phyloP scores from a whole-genome alignment of 2,797 vertebrate species.

The Halcyon chelicuti region DNA sequence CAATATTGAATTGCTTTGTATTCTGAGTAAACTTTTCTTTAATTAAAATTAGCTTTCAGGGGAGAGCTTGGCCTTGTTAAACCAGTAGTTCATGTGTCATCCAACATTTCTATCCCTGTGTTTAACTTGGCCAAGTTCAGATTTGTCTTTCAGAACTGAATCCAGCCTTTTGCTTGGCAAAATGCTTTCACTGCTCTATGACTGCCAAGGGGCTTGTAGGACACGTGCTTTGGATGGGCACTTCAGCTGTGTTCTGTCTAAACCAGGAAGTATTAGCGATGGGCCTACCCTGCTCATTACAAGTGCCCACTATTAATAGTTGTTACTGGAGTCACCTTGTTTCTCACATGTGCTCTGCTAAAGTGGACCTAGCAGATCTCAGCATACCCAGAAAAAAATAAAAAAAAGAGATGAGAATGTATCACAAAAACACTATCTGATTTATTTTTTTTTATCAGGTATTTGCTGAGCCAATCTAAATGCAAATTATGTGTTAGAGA shows the following conservation, averaged over 20 bases:
- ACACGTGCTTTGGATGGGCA: not conserved
- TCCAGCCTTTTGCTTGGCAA: not conserved
- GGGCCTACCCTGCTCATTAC: not conserved
- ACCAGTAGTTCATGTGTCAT: not conserved
- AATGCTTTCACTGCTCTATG: not conserved
- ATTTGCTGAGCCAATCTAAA: not conserved
- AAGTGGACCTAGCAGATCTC: not conserved
- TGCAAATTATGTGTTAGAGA: not conserved
- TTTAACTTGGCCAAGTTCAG: conserved; percentile 15
- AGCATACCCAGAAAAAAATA: rapidly evolving
- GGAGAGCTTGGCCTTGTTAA: not conserved
- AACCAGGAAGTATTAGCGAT: not conserved
- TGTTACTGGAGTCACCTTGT: not conserved
- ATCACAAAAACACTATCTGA: not conserved
- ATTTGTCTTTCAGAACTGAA: not conserved
- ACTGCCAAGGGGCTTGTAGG: not conserved
- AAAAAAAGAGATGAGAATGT: not conserved
- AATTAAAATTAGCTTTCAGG: conserved; percentile 5
- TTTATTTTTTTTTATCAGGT: not conserved
- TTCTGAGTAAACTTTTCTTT: not conserved
- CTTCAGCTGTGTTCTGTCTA: not conserved
- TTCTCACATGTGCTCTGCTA: not conserved
- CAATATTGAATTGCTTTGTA: not conserved
- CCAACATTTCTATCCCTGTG: not conserved
- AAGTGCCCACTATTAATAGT: not conserved